Base-by-base conservation (phyloP, 2,888 invertebrate species). In the Sclerodermus sp. region DNA sequence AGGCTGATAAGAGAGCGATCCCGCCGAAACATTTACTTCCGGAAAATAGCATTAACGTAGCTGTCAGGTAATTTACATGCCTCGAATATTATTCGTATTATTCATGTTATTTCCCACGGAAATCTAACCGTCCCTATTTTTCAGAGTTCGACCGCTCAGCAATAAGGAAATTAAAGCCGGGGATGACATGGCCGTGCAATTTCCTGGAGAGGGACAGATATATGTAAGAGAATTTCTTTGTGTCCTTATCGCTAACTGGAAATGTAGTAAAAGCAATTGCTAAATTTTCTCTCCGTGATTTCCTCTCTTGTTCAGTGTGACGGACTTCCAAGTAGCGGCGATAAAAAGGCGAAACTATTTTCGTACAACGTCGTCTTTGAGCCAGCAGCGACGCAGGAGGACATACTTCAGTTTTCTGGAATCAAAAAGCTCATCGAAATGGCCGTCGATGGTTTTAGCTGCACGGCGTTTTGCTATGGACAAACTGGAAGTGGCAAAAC, bases 401-500 rank as follows among this genome's bases (percentile, higher is more conserved):
- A 96, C 71, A 86, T 96, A 40, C 81, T 96, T 52, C 91, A 94
- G 74, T 92, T 90, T 79, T 94, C 91, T 0, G 96, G 96, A 1
- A 86, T 96, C 54, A 94, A 92, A 73, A 83, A 91, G 44, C 86
- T 96, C 13, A 87, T 96, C 50, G 93, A 95, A 76, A 95, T 96
- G 93, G 91, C 94, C 1, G 86, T 96, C 32, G 93, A 94, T 74
- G 96, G 96, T 16, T 96, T 94, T 77, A 89, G 91, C 29, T 93
- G 94, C 71, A 96, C 96, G 1, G 91, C 90, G 18, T 93, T 96
- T 79, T 96, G 96, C 73, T 96, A 96, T 79, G 96, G 96, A 1
- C 96, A 96, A 81, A 96, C 96, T 0, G 96, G 96, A 38, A 94
- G 94, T 62, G 96, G 96, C 4, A 96, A 96, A 81, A 96, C 96